These are phyloP conservation scores for Hyaena hyaena DNA, from an alignment of 2,113 vertebrate genomes.

Conservation along the genomic window DNA sequence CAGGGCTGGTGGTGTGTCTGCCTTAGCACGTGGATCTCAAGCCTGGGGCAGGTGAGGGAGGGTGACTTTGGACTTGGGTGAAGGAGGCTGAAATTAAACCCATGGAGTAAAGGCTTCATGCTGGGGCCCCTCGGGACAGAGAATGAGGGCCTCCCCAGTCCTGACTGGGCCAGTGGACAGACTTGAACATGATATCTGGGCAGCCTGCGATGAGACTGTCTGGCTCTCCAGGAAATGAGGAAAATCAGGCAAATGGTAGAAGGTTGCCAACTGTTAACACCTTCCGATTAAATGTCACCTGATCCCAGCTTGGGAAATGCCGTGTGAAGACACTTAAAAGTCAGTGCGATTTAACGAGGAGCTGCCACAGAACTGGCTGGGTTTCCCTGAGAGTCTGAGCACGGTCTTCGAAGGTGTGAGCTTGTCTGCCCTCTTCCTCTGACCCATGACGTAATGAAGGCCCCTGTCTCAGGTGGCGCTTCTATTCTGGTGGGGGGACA, in stretches of 20 bases:
- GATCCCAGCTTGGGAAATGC: constrained; percentile 71
- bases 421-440: neutral
- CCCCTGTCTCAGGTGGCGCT: neutral
- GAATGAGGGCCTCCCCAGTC: neutral
- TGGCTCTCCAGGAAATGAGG: neutral
- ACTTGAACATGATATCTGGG: neutral
- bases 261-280: constrained; percentile 57
- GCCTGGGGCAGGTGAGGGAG: neutral
- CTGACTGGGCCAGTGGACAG: neutral
- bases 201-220: neutral
- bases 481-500: neutral
- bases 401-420: neutral
- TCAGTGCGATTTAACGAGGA: constrained; percentile 39
- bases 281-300: neutral
- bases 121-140: neutral
- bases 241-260: neutral
- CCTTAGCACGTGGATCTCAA: neutral
- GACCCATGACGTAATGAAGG: neutral
- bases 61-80: neutral
- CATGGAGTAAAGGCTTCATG: fast-evolving
- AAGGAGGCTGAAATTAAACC: neutral
- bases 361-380: neutral
- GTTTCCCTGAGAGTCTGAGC: neutral
- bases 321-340: constrained; percentile 69
- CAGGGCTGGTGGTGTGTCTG: neutral